These are phyloP conservation scores for Chiloscyllium punctatum DNA, from an alignment of 2,797 vertebrate species.

Conservation along the genomic window DNA sequence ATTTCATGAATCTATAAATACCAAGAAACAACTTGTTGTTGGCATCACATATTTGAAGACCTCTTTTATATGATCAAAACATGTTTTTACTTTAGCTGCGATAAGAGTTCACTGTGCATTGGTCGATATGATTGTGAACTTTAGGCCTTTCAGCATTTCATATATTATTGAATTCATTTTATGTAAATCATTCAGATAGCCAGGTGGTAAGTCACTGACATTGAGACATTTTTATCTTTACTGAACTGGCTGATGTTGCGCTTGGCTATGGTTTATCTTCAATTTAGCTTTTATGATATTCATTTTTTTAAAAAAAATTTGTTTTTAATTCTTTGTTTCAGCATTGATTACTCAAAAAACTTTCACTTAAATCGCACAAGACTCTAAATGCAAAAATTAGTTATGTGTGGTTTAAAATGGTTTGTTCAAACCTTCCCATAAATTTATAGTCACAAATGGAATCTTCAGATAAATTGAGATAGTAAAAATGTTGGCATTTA, in stretches of 20 bases:
- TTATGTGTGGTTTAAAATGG: background rate
- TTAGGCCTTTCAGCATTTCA: background rate
- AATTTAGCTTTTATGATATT: background rate
- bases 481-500: background rate
- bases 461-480: background rate
- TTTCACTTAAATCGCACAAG: too few relatives aligned
- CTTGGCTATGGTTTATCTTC: constrained; percentile 21
- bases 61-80: background rate
- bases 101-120: background rate
- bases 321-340: background rate
- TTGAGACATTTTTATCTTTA: background rate
- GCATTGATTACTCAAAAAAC: background rate
- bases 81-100: background rate
- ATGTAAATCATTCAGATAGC: background rate
- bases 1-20: background rate
- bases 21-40: background rate
- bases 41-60: background rate
- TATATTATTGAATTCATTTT: background rate
- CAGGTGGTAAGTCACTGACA: background rate
- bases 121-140: background rate
- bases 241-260: background rate
- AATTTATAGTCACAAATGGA: background rate
- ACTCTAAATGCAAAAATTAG: background rate
- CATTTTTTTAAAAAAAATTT: background rate
- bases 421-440: background rate